phyloP scores from a whole-genome alignment of 2,113 vertebrate species.

The Oncorhynchus kisutch region DNA sequence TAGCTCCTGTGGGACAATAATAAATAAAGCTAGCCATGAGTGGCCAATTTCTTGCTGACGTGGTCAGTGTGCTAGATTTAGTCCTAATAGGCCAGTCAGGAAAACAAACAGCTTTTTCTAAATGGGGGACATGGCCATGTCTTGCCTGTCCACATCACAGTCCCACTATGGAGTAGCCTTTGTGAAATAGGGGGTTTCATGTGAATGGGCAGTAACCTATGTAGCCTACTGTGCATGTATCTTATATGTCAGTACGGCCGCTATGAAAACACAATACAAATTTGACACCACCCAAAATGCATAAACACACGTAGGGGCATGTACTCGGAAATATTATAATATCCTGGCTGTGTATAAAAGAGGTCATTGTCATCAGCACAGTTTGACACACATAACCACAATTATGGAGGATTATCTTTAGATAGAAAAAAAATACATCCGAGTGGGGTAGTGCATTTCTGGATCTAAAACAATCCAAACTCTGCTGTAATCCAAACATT shows the following conservation, averaged over 20 bases:
- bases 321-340: constrained; percentile 17
- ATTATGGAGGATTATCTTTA: constrained; percentile 54
- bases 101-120: constrained; percentile 26
- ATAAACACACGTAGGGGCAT: neutral
- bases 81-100: constrained; percentile 25
- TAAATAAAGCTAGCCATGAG: constrained; percentile 6
- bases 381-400: constrained; percentile 50
- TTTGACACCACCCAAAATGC: neutral
- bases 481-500: constrained; percentile 52
- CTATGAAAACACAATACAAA: neutral
- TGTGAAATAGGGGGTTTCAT: no score
- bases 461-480: constrained; percentile 48
- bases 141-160: no score
- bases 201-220: no score
- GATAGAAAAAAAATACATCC: constrained; percentile 51
- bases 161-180: no score
- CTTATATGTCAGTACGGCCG: neutral
- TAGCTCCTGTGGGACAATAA: no score
- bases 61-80: constrained; percentile 27
- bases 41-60: constrained; percentile 26
- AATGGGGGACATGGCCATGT: neutral
- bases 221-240: no score
- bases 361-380: constrained; percentile 29
- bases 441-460: constrained; percentile 42
- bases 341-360: constrained; percentile 2